Percentiles rank a stretch among this genome's conserved stretches.
Conservation (phyloP, 2,888 invertebrate genomes). For the Drosophila imparisetae region DNA sequence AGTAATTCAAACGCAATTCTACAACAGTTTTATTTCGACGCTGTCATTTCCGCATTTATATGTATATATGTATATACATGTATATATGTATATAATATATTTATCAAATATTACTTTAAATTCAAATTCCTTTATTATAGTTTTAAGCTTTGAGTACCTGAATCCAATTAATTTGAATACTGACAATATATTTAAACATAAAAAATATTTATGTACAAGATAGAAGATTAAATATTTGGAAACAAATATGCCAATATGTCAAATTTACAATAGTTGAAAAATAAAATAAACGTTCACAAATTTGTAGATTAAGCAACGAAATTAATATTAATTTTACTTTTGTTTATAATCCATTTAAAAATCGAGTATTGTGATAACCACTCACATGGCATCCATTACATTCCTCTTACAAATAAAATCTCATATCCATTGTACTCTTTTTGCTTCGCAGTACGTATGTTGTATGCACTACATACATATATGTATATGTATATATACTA, state of each 20-base stretch:
- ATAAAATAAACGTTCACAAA: neutral
- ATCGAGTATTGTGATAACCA: neutral
- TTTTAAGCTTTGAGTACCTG: too few species aligned
- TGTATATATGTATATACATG: too few species aligned
- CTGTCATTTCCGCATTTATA: neutral
- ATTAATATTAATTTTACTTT: neutral
- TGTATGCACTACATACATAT: neutral
- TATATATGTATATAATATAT: too few species aligned
- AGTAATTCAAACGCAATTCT: neutral
- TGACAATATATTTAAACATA: neutral
- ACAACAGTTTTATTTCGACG: neutral
- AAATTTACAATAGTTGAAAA: neutral
- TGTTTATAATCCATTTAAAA: neutral
- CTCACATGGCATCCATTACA: neutral
- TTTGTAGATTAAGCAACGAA: neutral
- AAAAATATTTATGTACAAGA: neutral
- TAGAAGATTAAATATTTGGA: fast-evolving
- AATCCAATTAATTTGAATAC: neutral
- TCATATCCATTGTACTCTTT: neutral
- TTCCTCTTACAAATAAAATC: neutral
- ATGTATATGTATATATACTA: neutral
- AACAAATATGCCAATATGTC: neutral
- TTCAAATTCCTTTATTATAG: neutral
- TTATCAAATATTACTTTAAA: neutral
- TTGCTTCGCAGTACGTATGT: slow-evolving; percentile 9